Evolutionary conservation across 2,113 vertebrate species (phyloP), one percentile per base, ranked within the genome.

Genomic region (Oxyruncus cristatus): DNA sequence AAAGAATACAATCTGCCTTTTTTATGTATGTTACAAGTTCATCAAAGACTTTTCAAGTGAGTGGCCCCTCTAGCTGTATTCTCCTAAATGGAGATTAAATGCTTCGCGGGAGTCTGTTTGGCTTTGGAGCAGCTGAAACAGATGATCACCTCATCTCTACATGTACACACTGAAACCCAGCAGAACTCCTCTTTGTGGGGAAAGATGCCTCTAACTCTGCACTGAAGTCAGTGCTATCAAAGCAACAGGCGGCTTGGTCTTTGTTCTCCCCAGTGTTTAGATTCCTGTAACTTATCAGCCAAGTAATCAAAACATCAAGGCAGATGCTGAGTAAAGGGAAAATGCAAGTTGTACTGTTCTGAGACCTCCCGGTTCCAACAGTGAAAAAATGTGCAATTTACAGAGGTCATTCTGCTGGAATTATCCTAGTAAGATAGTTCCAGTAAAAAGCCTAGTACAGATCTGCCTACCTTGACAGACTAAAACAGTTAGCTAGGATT

Each of bases 301-400:
- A 66, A 92, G 28, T 53, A 85, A 94, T 80, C 88, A 92, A 79
- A 97, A 88, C 71, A 88, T 50, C 41, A 83, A 93, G n/a, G 44
- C 58, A 95, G 85, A 88, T 18, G 3, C 44, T 39, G 85, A 62
- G 53, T 47, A 83, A 89, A 88, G 67, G 58, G 23, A 72, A 92
- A 88, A 85, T 22, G 16, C 39, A 49, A 65, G 35, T 58, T 72
- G 23, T 12, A n/a, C 39, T 53, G 24, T 52, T 85, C 74, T 53
- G 62, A 96, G 78, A 88, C 66, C 70, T 94, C 82, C 71, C 71
- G 88, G 66, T 73, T 83, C 47, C 92, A 92, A 32, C 8, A 24
- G 66, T 80, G 79, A 67, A 92, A 90, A 93, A 70, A 72, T n/a
- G 19, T 82, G 32, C 27, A 28, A 56, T 92, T 95, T 85, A 72